Conservation (phyloP, 2,888 invertebrate genomes). For the Neoitamus cyanurus region DNA sequence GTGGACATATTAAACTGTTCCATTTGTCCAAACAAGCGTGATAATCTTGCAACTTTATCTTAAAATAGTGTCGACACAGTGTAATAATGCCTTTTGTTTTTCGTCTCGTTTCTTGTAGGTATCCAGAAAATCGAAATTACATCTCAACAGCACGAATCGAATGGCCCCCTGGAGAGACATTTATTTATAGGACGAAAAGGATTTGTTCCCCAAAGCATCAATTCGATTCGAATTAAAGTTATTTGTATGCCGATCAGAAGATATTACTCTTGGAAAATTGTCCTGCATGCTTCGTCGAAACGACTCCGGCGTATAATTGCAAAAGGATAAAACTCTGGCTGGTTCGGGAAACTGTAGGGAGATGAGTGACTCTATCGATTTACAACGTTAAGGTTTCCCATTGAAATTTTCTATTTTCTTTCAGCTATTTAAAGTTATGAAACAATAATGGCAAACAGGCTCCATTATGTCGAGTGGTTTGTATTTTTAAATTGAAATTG, state of each 20-base stretch:
- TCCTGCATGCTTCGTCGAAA: neutral
- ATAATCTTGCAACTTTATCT: neutral
- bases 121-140: slow-evolving; percentile 49
- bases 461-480: neutral
- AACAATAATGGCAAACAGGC: neutral
- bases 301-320: slow-evolving; percentile 17
- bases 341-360: neutral
- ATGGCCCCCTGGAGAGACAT: slow-evolving; percentile 53
- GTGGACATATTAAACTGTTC: neutral
- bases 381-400: neutral
- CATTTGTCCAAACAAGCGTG: neutral
- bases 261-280: slow-evolving; percentile 35
- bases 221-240: slow-evolving; percentile 52
- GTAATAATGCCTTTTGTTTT: slow-evolving; percentile 15
- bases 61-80: slow-evolving; percentile 21
- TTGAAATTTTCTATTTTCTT: neutral
- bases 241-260: slow-evolving; percentile 52
- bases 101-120: neutral
- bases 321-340: neutral
- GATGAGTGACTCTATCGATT: neutral
- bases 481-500: too few relatives aligned
- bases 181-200: slow-evolving; percentile 51
- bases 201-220: slow-evolving; percentile 50
- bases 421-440: neutral
- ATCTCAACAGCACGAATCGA: slow-evolving; percentile 51